Conservation (phyloP, 1,140 invertebrate species). For the Heliconius hermathena region DNA sequence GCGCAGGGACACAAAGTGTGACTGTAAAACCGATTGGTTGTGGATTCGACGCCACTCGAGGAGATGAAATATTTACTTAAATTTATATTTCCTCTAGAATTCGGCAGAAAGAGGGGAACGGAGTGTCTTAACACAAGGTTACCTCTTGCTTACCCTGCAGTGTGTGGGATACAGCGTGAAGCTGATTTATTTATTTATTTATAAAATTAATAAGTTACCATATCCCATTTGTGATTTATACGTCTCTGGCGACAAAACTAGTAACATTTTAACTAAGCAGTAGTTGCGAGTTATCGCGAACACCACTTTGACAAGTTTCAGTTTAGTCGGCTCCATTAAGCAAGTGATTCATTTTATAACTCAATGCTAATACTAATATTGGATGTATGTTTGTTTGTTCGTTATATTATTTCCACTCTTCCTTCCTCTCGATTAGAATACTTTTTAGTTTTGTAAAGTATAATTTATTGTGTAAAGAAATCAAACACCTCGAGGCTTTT, state of each 20-base stretch:
- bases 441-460: neutral
- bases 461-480: too few species aligned
- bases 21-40: too few species aligned
- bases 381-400: neutral
- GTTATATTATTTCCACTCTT: neutral
- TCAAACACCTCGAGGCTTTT: too few species aligned
- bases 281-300: slow-evolving; percentile 24
- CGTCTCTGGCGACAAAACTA: neutral
- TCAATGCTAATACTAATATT: neutral
- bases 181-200: too few species aligned
- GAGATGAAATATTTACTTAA: too few species aligned
- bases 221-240: neutral
- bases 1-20: too few species aligned
- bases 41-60: too few species aligned
- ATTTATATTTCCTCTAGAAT: too few species aligned
- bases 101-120: too few species aligned
- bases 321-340: slow-evolving; percentile 25
- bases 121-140: too few species aligned
- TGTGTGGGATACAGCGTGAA: too few species aligned
- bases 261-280: slow-evolving; percentile 17
- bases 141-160: too few species aligned
- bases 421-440: neutral
- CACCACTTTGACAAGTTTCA: slow-evolving; percentile 26
- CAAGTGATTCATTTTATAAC: slow-evolving; percentile 4
- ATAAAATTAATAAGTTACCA: neutral